Evolutionary conservation across 2,888 invertebrate genomes (phyloP), one percentile per base, ranked within the genome.

Genomic region (Andrena dorsata): DNA sequence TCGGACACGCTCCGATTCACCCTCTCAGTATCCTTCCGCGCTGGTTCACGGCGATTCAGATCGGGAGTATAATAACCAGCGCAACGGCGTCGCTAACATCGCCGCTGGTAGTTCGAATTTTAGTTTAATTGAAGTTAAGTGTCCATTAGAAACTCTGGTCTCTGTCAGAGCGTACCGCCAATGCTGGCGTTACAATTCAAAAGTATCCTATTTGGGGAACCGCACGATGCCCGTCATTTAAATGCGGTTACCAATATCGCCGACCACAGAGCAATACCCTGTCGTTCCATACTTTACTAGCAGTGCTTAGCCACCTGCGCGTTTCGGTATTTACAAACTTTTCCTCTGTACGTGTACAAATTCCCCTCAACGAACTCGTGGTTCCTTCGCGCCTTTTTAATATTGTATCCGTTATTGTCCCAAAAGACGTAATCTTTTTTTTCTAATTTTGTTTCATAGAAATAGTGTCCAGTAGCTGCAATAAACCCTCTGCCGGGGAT

Each of bases 61-160:
- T 76, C 63, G 64, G 78, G 80, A 80, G 78, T 74, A 79, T 83
- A 86, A 86, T 85, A 81, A 85, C 73, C 72, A 16, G 30, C 63
- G 72, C 56, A 69, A 69, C 68, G 71, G 74, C 82, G 75, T 56
- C 68, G 61, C 68, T 71, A 75, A 72, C 75, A 78, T 80, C 72
- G 71, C 23, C 61, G 56, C 20, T 41, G 64, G 72, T 80, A 78
- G 86, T 73, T 84, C 73, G 66, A 82, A 83, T 87, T 82, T 86
- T 81, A 87, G 84, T 86, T 87, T 86, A 84, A 88, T 80, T 83
- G 84, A 87, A 87, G 82, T 86, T 82, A 76, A 83, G 83, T 69
- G 86, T 83, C 82, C 86, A 83, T 87, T 88, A 83, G 81, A 81
- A 88, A 86, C 75, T 86, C 84, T 64, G 69, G 65, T 72, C 78